Conservation (phyloP, 1,140 invertebrate genomes). For the Drosophila subobscura region DNA sequence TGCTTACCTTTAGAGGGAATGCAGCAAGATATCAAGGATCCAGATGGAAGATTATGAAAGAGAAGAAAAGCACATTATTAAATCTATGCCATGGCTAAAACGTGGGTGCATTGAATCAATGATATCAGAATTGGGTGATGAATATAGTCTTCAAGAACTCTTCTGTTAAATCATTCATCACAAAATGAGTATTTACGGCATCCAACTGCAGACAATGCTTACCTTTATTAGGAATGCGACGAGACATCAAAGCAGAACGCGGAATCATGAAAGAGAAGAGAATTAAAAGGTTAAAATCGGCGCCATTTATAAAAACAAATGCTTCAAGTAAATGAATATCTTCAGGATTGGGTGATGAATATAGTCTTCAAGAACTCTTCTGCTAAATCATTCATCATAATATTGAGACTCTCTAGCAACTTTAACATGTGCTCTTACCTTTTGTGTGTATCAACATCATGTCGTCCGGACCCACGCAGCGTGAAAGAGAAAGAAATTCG, state of each 20-base stretch:
- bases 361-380: conserved; percentile 83
- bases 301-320: neutral
- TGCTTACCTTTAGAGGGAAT: conserved; percentile 41
- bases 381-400: conserved; percentile 64
- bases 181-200: conserved; percentile 1
- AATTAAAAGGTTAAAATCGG: conserved; percentile 26
- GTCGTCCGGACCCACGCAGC: neutral
- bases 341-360: conserved; percentile 81
- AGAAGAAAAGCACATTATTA: conserved; percentile 7
- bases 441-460: conserved; percentile 1
- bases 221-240: conserved; percentile 3
- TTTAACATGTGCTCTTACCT: conserved; percentile 40
- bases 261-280: conserved; percentile 42
- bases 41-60: neutral
- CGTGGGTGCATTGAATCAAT: neutral
- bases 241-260: neutral
- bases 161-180: conserved; percentile 59
- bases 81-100: neutral
- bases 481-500: conserved; percentile 7
- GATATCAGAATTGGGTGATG: conserved; percentile 65
- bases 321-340: neutral
- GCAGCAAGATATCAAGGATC: neutral
- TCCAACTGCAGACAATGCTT: neutral
- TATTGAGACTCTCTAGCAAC: neutral
- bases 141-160: conserved; percentile 75